Conservation (phyloP, 2,797 vertebrate species). For the Rhabdomys pumilio region DNA sequence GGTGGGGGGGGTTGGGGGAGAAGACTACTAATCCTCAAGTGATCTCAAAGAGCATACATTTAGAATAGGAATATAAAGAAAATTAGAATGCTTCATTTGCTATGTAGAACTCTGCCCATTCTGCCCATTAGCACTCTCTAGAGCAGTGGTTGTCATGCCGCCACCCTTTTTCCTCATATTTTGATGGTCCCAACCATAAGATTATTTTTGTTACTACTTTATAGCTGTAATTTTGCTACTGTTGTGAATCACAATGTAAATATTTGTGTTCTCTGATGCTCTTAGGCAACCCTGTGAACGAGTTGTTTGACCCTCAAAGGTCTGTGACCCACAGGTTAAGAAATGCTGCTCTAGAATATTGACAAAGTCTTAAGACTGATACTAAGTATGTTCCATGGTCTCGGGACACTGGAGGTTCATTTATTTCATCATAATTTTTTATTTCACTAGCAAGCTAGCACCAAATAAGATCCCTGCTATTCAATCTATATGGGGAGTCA, state of each 20-base stretch:
- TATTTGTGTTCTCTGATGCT: not conserved
- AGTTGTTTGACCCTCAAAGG: not conserved
- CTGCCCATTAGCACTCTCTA: not conserved
- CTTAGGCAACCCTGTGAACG: not conserved
- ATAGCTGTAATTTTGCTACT: not conserved
- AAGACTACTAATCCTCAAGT: not conserved
- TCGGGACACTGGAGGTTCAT: not conserved
- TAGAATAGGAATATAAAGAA: constrained; percentile 24
- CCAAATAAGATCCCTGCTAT: constrained; percentile 1
- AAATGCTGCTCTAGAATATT: not conserved
- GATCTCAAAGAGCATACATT: not conserved
- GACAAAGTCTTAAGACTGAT: constrained; percentile 19
- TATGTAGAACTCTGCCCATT: not conserved
- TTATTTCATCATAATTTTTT: constrained; percentile 20
- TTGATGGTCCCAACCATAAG: not conserved
- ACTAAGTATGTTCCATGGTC: not conserved
- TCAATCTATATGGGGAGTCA: constrained; percentile 22
- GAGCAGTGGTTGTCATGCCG: not conserved
- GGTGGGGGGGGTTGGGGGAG: not conserved
- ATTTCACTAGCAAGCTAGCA: constrained; percentile 31
- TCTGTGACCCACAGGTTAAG: not conserved
- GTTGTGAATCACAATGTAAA: not conserved
- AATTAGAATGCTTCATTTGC: not conserved
- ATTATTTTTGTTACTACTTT: not conserved
- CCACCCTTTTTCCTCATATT: not conserved